phyloP scores from a whole-genome alignment of 1,140 invertebrate species.

The Drosophila parvula region DNA sequence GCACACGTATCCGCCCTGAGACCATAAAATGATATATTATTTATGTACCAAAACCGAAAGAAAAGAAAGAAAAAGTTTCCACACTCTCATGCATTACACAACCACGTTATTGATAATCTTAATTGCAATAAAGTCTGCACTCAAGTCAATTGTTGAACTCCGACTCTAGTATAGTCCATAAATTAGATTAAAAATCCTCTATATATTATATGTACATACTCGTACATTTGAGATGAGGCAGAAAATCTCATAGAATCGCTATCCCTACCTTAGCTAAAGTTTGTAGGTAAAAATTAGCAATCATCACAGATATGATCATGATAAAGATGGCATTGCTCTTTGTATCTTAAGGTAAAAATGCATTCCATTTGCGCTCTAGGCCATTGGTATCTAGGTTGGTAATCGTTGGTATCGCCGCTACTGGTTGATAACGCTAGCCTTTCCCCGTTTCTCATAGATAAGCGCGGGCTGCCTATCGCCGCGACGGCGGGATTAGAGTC shows the following conservation, averaged over 20 bases:
- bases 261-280: neutral
- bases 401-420: slow-evolving; percentile 49
- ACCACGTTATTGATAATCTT: slow-evolving; percentile 60
- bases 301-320: neutral
- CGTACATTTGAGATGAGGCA: neutral
- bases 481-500: slow-evolving; percentile 61
- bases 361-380: neutral
- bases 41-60: slow-evolving; percentile 7
- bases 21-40: slow-evolving; percentile 53
- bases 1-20: neutral
- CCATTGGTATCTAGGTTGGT: slow-evolving; percentile 2
- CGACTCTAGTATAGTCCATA: slow-evolving; percentile 36
- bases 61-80: slow-evolving; percentile 24
- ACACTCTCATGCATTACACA: slow-evolving; percentile 30
- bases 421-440: slow-evolving; percentile 58
- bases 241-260: neutral
- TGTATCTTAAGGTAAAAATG: slow-evolving; percentile 1
- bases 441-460: slow-evolving; percentile 71
- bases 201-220: too few species aligned
- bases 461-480: slow-evolving; percentile 48
- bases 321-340: neutral
- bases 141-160: slow-evolving; percentile 16
- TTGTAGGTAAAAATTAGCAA: neutral
- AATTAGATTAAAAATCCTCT: slow-evolving; percentile 24
- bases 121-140: slow-evolving; percentile 50